Base-by-base conservation (phyloP, 2,888 invertebrate genomes). In the Acleris cristana region DNA sequence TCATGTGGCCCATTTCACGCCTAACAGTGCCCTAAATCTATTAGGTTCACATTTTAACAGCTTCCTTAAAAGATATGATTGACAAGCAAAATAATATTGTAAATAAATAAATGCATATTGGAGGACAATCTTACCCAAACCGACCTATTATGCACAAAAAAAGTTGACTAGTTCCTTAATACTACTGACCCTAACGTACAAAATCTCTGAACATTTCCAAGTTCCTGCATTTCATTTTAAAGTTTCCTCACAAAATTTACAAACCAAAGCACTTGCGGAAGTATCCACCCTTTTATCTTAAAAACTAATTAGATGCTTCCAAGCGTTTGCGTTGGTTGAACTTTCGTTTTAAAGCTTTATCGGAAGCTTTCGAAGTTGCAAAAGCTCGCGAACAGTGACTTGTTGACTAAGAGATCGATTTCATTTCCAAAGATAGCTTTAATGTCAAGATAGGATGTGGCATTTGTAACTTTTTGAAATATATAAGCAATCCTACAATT, bases 241-340 rank as follows among this genome's bases (percentile, higher is more conserved):
- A 57, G 45, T 45, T 56, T 45, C 12, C 45, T 57, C 23, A 44
- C 56, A 19, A 56, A 56, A 56, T 56, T 55, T 21, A 44, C 56
- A 44, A 56, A 40, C 40, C 56, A 57, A 57, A 40, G 45, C 44
- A 56, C 45, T 48, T 21, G 23, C 26, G 1, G 26, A 57, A 57
- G 57, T 26, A 57, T 45, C 23, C 44, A 21, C 21, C 40, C 40
- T 45, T 57, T 45, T 57, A 23, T 57, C 23, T 48, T 26, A 26
- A 57, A 56, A 57, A 57, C 45, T 57, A 57, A 57, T 57, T 57
- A 57, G 57, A 57, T 48, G 23, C 21, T 56, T 45, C 45, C 57
- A 48, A 8, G 45, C 45, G 57, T 45, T 48, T 21, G 23, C 16
- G 45, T 14, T 3, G 16, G 23, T 48, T 45, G 23, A n/a, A 18